These are phyloP conservation scores for Prolemur simus DNA, from an alignment of 2,113 vertebrate species.

Conservation along the genomic window DNA sequence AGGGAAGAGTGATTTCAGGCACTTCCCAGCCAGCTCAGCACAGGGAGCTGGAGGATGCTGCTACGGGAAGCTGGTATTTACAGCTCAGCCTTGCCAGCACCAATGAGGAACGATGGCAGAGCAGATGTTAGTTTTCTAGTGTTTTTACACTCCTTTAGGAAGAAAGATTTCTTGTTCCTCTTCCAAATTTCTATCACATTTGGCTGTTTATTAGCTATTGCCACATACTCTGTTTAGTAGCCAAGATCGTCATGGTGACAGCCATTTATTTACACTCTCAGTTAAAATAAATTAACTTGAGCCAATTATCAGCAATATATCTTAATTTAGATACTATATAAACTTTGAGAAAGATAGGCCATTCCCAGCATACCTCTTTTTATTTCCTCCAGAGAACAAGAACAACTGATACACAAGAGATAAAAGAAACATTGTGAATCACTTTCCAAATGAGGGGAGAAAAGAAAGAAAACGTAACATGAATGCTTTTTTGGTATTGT, in stretches of 20 bases:
- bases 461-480: background rate
- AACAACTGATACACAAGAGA: background rate
- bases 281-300: conserved; percentile 32
- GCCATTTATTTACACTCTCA: conserved; percentile 46
- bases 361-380: background rate
- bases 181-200: conserved; percentile 53
- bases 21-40: background rate
- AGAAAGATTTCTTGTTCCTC: background rate
- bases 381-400: background rate
- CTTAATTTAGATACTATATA: background rate
- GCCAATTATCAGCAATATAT: background rate
- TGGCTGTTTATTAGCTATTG: conserved; percentile 42
- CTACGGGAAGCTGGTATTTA: conserved; percentile 40
- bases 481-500: background rate
- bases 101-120: background rate
- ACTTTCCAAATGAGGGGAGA: background rate
- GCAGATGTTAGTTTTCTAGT: conserved; percentile 62
- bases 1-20: background rate
- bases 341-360: background rate
- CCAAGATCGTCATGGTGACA: background rate
- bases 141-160: conserved; percentile 51
- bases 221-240: background rate
- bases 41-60: background rate
- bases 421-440: background rate
- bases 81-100: conserved; percentile 56